phyloP scores from a whole-genome alignment of 2,888 invertebrate genomes.

The Drosophila diplacantha region DNA sequence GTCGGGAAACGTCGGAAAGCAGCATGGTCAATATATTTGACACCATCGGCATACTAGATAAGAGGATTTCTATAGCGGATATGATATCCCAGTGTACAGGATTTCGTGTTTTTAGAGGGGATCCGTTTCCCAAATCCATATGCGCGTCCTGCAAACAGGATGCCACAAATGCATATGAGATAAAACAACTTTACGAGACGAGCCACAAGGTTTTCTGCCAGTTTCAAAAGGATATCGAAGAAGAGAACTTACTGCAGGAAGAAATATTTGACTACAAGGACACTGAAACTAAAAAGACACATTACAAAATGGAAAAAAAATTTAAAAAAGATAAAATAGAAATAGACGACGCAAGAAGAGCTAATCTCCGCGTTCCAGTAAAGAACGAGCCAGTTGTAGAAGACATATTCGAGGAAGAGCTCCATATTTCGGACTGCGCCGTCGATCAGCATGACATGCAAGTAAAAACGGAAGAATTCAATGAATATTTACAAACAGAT shows the following conservation, averaged over 20 bases:
- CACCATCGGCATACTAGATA: not conserved
- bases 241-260: not conserved
- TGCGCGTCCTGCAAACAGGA: not conserved
- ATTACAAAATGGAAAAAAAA: not conserved
- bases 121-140: not conserved
- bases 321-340: not conserved
- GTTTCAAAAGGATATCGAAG: not conserved
- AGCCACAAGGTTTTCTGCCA: constrained; percentile 1
- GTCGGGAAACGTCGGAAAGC: not conserved
- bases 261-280: not conserved
- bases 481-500: not conserved
- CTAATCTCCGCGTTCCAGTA: not conserved
- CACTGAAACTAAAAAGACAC: not conserved
- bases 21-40: not conserved
- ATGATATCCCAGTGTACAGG: constrained; percentile 5
- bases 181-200: not conserved
- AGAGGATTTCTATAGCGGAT: not conserved
- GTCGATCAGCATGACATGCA: not conserved
- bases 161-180: not conserved
- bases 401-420: not conserved
- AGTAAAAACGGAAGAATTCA: not conserved
- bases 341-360: not conserved
- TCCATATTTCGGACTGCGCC: not conserved
- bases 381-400: not conserved
- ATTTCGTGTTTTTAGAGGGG: not conserved